Conservation (phyloP, 2,888 invertebrate species). For the Xylota segnis region DNA sequence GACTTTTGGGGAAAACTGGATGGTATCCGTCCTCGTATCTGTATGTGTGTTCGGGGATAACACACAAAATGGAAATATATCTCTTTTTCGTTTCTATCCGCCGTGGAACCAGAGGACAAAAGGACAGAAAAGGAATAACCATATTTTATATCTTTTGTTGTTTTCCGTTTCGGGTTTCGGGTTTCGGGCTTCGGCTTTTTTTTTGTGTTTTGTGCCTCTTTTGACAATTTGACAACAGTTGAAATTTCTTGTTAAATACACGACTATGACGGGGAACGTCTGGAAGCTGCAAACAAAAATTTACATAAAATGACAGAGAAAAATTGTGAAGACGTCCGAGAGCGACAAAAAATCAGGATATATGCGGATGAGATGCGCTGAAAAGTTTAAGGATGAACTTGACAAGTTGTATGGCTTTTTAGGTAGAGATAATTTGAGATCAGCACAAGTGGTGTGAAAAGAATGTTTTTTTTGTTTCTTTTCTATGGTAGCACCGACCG, state of each 20-base stretch:
- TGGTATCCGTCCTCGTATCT: conserved; percentile 46
- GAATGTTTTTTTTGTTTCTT: conserved; percentile 7
- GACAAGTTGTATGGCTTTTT: conserved; percentile 63
- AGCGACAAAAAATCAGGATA: not conserved
- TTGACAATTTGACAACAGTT: conserved; percentile 72
- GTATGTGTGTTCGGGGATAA: conserved; percentile 40
- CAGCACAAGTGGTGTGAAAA: conserved; percentile 49
- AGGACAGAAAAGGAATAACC: conserved; percentile 66
- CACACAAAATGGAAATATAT: conserved; percentile 25
- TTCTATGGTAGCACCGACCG: no score
- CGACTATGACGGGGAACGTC: conserved; percentile 50
- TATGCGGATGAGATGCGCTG: conserved; percentile 51
- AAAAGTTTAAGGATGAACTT: conserved; percentile 57
- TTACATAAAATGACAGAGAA: conserved; percentile 67
- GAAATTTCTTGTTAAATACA: conserved; percentile 67
- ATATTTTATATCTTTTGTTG: conserved; percentile 63
- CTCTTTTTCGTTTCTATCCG: conserved; percentile 9
- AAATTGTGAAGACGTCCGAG: conserved; percentile 43
- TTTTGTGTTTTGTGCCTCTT: conserved; percentile 28
- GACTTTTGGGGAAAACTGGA: conserved; percentile 21
- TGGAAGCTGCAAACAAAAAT: conserved; percentile 53
- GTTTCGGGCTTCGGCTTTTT: not conserved
- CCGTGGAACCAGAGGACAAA: conserved; percentile 44
- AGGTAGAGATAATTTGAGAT: conserved; percentile 57
- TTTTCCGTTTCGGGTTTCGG: not conserved